phyloP scores from a whole-genome alignment of 1,140 invertebrate genomes.

The Leptinotarsa texana region DNA sequence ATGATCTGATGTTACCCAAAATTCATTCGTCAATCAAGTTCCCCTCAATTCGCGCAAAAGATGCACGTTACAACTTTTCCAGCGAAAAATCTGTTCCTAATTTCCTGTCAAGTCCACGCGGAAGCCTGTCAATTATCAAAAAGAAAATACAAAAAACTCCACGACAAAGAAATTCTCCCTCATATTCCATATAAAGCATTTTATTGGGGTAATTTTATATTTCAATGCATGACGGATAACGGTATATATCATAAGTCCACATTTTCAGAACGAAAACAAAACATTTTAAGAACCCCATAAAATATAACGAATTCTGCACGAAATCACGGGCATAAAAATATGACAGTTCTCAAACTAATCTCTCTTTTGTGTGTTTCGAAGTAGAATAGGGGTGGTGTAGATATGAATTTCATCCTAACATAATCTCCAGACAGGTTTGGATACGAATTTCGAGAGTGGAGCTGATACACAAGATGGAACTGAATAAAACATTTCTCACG shows the following conservation, averaged over 20 bases:
- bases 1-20: no score
- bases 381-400: conserved; percentile 12
- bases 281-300: conserved; percentile 20
- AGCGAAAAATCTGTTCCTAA: no score
- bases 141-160: conserved; percentile 1
- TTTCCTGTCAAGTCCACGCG: not conserved
- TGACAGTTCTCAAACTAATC: conserved; percentile 18
- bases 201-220: conserved; percentile 25
- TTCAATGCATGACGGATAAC: conserved; percentile 15
- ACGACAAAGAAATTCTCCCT: conserved; percentile 16
- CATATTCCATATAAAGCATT: conserved; percentile 10
- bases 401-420: conserved; percentile 22
- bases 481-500: no score
- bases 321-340: conserved; percentile 23
- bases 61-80: no score
- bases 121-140: conserved; percentile 22
- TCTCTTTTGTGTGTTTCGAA: conserved; percentile 16
- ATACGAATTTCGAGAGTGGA: not conserved
- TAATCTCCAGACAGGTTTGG: conserved; percentile 21
- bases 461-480: not conserved
- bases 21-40: no score
- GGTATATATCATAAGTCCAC: conserved; percentile 20
- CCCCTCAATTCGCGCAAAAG: no score
- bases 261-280: conserved; percentile 15
- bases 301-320: conserved; percentile 17